Percentiles rank a stretch among this genome's conserved stretches.
These are phyloP conservation scores for Nansenia antarctica DNA, from an alignment of 2,113 vertebrate genomes.

Conservation along the genomic window DNA sequence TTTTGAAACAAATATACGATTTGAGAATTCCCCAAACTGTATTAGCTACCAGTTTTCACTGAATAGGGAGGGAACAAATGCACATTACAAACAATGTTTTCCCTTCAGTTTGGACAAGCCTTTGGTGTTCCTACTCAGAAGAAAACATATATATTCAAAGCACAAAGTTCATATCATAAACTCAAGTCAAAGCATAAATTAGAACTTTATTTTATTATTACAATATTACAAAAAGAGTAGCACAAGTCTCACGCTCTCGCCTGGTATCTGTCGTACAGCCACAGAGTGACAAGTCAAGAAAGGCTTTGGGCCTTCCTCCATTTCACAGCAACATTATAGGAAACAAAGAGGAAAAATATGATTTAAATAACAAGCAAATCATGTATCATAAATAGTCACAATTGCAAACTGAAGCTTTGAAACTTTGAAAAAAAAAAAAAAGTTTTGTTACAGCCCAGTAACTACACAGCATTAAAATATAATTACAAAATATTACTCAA, in stretches of 20 bases:
- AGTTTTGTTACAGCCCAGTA: conserved; percentile 81
- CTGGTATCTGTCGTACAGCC: conserved; percentile 70
- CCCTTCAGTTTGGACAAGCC: too few relatives aligned
- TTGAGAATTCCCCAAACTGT: too few relatives aligned
- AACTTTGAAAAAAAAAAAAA: conserved; percentile 66
- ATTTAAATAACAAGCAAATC: conserved; percentile 78
- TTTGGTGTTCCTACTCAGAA: too few relatives aligned
- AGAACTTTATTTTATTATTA: conserved; percentile 87
- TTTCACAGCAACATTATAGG: conserved; percentile 77
- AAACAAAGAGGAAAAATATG: conserved; percentile 58
- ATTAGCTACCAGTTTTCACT: too few relatives aligned
- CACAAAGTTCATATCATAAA: too few relatives aligned
- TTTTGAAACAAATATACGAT: too few relatives aligned
- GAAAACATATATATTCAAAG: not conserved
- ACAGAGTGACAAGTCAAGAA: conserved; percentile 72
- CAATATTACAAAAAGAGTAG: conserved; percentile 87
- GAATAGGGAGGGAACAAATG: too few relatives aligned
- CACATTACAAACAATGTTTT: too few relatives aligned
- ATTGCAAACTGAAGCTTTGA: conserved; percentile 83
- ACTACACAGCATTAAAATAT: conserved; percentile 86
- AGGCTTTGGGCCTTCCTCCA: conserved; percentile 70
- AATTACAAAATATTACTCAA: conserved; percentile 83
- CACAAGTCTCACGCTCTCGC: conserved; percentile 76
- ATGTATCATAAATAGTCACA: conserved; percentile 83
- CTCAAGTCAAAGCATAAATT: conserved; percentile 80